These are phyloP conservation scores for Drosophila rubida DNA, from an alignment of 2,888 invertebrate genomes.

Conservation along the genomic window DNA sequence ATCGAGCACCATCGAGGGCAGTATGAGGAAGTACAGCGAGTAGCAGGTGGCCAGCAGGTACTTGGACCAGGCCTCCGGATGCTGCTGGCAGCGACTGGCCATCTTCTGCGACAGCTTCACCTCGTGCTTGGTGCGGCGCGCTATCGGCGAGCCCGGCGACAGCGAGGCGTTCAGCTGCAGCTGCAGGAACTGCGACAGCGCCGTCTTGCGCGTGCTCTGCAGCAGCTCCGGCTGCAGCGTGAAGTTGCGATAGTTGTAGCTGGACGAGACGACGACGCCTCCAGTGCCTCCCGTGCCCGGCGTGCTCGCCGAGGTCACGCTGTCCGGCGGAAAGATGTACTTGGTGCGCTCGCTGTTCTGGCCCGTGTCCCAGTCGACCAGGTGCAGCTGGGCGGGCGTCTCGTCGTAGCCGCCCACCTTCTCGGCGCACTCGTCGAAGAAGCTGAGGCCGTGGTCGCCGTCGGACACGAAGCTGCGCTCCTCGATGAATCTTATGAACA, in stretches of 20 bases:
- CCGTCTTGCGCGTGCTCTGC: slow-evolving; percentile 79
- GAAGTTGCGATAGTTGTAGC: slow-evolving; percentile 87
- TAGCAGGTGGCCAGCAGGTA: slow-evolving; percentile 95
- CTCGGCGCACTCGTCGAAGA: slow-evolving; percentile 99
- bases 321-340: slow-evolving; percentile 97
- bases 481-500: slow-evolving; percentile 99
- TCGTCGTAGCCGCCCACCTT: slow-evolving; percentile 87
- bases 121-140: slow-evolving; percentile 97
- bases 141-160: slow-evolving; percentile 94
- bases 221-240: slow-evolving; percentile 88
- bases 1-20: slow-evolving; percentile 93
- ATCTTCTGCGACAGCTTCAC: slow-evolving; percentile 94
- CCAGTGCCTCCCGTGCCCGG: too few species aligned
- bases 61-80: slow-evolving; percentile 96
- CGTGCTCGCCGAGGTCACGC: slow-evolving; percentile 62
- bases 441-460: slow-evolving; percentile 96
- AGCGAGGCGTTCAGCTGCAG: slow-evolving; percentile 84
- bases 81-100: slow-evolving; percentile 87
- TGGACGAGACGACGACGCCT: slow-evolving; percentile 68
- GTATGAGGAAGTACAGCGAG: slow-evolving; percentile 97
- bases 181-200: slow-evolving; percentile 79
- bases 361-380: slow-evolving; percentile 93
- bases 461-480: slow-evolving; percentile 99
- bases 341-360: slow-evolving; percentile 96
- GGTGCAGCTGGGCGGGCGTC: slow-evolving; percentile 86